A percentile compares a stretch with the other conserved stretches of the same genome.
Conservation (phyloP, 2,888 invertebrate genomes). For the Drosophila koepferae region DNA sequence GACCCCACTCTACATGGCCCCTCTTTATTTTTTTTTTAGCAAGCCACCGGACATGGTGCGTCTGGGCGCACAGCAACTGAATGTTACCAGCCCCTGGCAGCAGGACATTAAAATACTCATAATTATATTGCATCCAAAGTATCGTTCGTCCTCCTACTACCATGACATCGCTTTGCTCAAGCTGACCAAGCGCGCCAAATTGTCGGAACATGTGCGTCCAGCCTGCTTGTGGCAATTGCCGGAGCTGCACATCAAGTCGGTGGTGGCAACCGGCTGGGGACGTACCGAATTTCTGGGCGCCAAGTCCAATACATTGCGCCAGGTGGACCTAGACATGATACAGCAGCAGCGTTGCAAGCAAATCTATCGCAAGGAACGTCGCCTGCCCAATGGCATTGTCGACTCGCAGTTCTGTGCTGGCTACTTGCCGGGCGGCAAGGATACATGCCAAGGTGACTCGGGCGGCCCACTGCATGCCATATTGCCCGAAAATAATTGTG, state of each 20-base stretch:
- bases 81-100: constrained; percentile 83
- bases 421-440: constrained; percentile 83
- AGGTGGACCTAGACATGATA: constrained; percentile 83
- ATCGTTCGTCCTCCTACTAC: constrained; percentile 86
- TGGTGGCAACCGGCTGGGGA: constrained; percentile 84
- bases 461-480: constrained; percentile 84
- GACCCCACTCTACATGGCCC: constrained; percentile 13
- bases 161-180: constrained; percentile 87
- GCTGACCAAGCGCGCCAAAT: constrained; percentile 77
- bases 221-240: constrained; percentile 84
- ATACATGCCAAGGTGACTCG: constrained; percentile 85
- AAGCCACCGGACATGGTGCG: constrained; percentile 86
- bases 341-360: constrained; percentile 77
- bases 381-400: constrained; percentile 83
- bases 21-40: constrained; percentile 72
- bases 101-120: constrained; percentile 85
- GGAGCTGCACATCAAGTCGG: constrained; percentile 64
- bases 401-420: constrained; percentile 85
- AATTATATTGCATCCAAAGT: constrained; percentile 86
- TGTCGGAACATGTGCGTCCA: constrained; percentile 81
- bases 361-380: constrained; percentile 79
- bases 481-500: constrained; percentile 82
- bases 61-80: constrained; percentile 86
- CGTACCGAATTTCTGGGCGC: constrained; percentile 80
- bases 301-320: constrained; percentile 83